Conservation (phyloP, 2,888 invertebrate genomes). For the Platerodrilus igneus region DNA sequence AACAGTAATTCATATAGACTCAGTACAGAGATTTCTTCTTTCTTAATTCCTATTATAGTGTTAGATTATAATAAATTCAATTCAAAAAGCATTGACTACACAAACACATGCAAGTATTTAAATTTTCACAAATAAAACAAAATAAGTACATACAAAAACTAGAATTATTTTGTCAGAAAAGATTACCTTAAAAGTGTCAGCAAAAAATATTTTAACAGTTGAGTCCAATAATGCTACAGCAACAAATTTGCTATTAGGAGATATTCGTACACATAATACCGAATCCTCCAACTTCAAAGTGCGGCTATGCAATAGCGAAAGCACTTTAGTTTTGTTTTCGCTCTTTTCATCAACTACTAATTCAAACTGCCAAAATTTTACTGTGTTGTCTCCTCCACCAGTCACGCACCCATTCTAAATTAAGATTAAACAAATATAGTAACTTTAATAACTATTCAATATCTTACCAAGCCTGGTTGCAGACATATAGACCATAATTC, state of each 20-base stretch:
- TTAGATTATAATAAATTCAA: no score
- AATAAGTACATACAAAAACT: conserved; percentile 6
- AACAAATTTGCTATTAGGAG: conserved; percentile 80
- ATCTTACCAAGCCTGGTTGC: conserved; percentile 70
- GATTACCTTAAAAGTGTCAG: conserved; percentile 85
- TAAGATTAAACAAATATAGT: conserved; percentile 9
- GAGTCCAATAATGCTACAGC: conserved; percentile 88
- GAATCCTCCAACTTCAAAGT: conserved; percentile 85
- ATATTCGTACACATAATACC: conserved; percentile 76
- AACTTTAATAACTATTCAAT: conserved; percentile 11
- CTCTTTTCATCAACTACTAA: conserved; percentile 64
- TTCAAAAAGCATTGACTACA: no score
- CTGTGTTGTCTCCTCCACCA: conserved; percentile 83
- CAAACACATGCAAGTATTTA: background rate
- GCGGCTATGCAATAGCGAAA: conserved; percentile 73
- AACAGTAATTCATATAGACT: no score
- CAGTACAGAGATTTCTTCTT: no score
- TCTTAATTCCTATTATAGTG: no score
- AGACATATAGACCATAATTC: conserved; percentile 76
- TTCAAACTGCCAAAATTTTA: conserved; percentile 94
- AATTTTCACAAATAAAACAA: background rate
- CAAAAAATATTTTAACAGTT: conserved; percentile 92
- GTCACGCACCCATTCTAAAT: conserved; percentile 70
- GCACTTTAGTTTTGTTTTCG: conserved; percentile 62
- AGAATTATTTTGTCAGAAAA: conserved; percentile 1